Conservation (phyloP, 2,888 invertebrate species). For the Plagiodera versicolora region DNA sequence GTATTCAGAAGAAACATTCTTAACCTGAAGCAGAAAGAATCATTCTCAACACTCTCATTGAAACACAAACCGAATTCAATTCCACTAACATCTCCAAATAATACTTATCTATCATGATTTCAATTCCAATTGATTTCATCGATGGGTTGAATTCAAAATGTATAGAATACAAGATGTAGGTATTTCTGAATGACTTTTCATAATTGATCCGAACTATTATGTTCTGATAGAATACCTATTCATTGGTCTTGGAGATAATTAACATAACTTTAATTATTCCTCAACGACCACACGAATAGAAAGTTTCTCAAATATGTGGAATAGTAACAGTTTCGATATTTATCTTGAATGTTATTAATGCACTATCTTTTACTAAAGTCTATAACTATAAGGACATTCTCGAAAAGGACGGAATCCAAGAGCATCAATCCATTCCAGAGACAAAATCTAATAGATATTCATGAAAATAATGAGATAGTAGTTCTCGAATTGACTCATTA, state of each 20-base stretch:
- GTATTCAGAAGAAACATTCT: too few relatives aligned
- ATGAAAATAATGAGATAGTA: background rate
- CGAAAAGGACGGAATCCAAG: background rate
- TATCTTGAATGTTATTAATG: constrained; percentile 13
- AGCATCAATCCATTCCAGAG: background rate
- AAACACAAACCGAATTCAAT: too few relatives aligned
- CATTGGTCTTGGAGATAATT: constrained; percentile 24
- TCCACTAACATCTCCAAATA: too few relatives aligned
- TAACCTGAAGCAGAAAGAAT: too few relatives aligned
- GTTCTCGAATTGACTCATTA: background rate
- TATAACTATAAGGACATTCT: background rate
- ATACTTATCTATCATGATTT: too few relatives aligned
- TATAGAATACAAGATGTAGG: too few relatives aligned
- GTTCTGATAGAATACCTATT: constrained; percentile 23
- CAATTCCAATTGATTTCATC: too few relatives aligned
- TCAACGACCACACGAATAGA: constrained; percentile 23
- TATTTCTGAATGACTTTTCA: background rate
- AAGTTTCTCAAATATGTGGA: constrained; percentile 12
- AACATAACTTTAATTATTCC: constrained; percentile 22
- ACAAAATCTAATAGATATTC: background rate
- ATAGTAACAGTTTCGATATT: constrained; percentile 7
- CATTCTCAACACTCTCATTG: too few relatives aligned
- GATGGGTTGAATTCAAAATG: too few relatives aligned
- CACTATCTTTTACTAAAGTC: background rate
- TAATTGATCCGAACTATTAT: constrained; percentile 1